Evolutionary conservation across 2,797 vertebrate species (phyloP), one percentile per base, ranked within the genome.

Genomic region (Okamejei kenojei): DNA sequence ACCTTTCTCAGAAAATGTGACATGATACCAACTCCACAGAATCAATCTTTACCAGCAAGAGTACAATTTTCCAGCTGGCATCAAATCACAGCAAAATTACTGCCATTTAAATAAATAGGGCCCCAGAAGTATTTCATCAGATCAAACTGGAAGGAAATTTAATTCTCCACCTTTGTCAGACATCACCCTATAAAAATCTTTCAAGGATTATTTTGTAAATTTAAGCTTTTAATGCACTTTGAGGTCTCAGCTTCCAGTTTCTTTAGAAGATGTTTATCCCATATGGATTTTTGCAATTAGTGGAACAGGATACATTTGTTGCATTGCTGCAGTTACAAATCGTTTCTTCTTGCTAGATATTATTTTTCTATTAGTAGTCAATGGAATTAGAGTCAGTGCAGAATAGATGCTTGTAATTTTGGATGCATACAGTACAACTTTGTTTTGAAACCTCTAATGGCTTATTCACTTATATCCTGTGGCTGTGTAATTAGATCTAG

Each of bases 311-410:
- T 96, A 94, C 95, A n/a, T 54, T 95, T 95, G 88, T 94, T 94
- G 93, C 23, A 6, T 94, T 94, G 94, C 93, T 76, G 23, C 73
- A 74, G 90, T 92, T 92, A 73, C 11, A 23, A 92, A 92, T 71
- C 90, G 58, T 92, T 92, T 92, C 90, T 71, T 94, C 93, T 7
- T 78, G 78, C 94, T 96, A 95, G 95, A 95, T 96, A 96, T 95
- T 95, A 95, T 96, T 96, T 92, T 97, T 95, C 96, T 95, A 95
- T 94, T 95, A 95, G 93, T 17, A 35, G 95, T 93, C 93, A 93
- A 58, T 17, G 73, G 90, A 92, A 54, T 58, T n/a, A 92, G 38
- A n/a, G 90, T 74, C 90, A 76, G 38, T 45, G 90, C 21, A 92
- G 73, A 76, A 45, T 26, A 73, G 90, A 76, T 32, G 65, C 63